These are phyloP conservation scores for Cactoblastis cactorum DNA, from an alignment of 2,888 invertebrate species.

Conservation along the genomic window DNA sequence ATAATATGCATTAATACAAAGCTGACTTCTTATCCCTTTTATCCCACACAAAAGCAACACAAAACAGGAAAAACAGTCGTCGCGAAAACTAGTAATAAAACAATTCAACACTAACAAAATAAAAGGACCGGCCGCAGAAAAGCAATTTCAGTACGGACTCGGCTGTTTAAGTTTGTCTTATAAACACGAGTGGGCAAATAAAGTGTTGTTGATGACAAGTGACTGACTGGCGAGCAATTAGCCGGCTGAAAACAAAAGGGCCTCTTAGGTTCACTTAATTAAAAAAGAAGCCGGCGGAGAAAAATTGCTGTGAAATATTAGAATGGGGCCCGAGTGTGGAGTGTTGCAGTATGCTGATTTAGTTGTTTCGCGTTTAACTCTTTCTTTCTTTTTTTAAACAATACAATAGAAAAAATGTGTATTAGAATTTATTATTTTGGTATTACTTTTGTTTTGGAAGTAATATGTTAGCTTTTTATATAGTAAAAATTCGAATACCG, in stretches of 20 bases:
- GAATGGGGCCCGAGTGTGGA: conserved; percentile 10
- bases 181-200: conserved; percentile 50
- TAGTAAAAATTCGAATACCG: no score
- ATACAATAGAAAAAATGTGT: not conserved
- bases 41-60: not conserved
- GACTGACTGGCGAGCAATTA: conserved; percentile 71
- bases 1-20: no score
- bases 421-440: no score
- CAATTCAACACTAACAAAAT: conserved; percentile 9
- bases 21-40: no score
- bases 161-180: conserved; percentile 30
- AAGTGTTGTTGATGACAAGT: conserved; percentile 61
- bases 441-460: no score
- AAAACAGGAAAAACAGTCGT: not conserved
- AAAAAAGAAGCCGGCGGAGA: conserved; percentile 56
- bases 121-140: conserved; percentile 2
- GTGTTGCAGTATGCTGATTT: not conserved
- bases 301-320: conserved; percentile 43
- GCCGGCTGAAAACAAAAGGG: conserved; percentile 55
- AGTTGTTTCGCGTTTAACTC: not conserved
- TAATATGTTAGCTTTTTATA: no score
- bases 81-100: conserved; percentile 4
- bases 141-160: conserved; percentile 4
- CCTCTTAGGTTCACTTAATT: conserved; percentile 70
- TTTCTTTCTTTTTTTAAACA: not conserved